Evolutionary conservation across 2,113 vertebrate genomes (phyloP), one percentile per base, ranked within the genome.

Genomic region (Corvus cornix): DNA sequence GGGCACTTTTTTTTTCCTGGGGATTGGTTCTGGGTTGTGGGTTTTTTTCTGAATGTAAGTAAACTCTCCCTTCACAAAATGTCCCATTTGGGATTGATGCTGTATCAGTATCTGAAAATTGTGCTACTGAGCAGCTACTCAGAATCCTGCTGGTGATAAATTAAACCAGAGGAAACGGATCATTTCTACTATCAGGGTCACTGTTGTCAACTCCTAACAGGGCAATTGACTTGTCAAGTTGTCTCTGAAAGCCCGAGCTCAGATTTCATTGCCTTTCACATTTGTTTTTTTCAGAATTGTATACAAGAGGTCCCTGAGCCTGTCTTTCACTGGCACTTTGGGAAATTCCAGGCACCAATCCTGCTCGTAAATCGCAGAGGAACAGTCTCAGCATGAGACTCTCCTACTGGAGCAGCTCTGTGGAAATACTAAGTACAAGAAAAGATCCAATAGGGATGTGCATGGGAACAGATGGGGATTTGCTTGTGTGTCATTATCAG

Each of bases 151-250:
- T 56, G 3, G 89, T 80, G 84, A 95, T 95, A 96, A 91, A 94
- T 95, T 90, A 96, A 95, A 96, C 88, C 84, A 70, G 87, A 95
- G 96, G 96, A 97, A 97, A 97, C 24, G 55, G 95, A 97, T 89
- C 95, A 88, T 95, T 96, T 96, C 95, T 97, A 85, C 87, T 96
- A 96, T 97, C 93, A 90, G 95, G 96, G 94, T 97, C 96, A 96
- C 87, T 77, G 94, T 96, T 96, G 95, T 95, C 95, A 93, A 48
- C 93, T 94, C 90, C 94, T 96, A 93, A 91, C 94, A 96, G 95
- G 96, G 84, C 94, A 95, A 97, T 95, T 97, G 96, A 97, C 95
- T 95, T 97, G 95, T 97, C 95, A 96, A 97, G 87, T 63, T 93
- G 91, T 83, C 92, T 93, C 82, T 90, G 89, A 93, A 93, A 96